Conservation (phyloP, 2,113 vertebrate species). For the Benitochromis conjunctus region DNA sequence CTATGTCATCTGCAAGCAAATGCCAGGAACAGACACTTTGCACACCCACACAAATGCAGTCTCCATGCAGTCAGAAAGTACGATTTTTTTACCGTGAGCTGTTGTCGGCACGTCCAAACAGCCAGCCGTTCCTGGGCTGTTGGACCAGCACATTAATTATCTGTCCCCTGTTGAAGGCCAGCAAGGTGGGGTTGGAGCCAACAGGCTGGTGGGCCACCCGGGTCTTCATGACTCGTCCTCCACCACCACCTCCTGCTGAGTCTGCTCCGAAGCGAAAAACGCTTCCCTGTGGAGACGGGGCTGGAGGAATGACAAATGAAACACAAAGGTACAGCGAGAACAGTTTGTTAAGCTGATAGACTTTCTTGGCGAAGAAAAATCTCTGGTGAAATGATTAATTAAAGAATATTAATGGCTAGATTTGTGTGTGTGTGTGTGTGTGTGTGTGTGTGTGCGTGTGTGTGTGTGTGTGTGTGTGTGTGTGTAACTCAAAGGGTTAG, state of each 20-base stretch:
- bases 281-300: conserved; percentile 66
- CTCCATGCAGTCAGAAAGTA: neutral
- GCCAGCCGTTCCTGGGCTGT: conserved; percentile 86
- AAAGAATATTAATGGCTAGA: neutral
- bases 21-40: neutral
- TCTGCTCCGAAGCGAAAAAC: conserved; percentile 10
- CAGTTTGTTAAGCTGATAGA: neutral
- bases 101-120: conserved; percentile 82
- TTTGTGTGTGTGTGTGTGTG: neutral
- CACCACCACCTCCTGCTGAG: neutral
- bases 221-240: conserved; percentile 45
- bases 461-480: neutral
- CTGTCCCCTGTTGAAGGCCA: conserved; percentile 79
- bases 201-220: conserved; percentile 57
- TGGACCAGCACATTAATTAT: conserved; percentile 75
- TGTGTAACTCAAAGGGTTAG: neutral
- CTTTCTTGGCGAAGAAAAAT: neutral
- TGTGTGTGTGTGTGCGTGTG: neutral
- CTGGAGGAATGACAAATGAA: conserved; percentile 40
- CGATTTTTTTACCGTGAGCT: conserved; percentile 48
- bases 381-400: neutral
- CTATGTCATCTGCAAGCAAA: neutral
- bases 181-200: conserved; percentile 77
- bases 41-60: neutral
- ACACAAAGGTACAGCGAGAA: neutral